These are phyloP conservation scores for Pandemis corylana DNA, from an alignment of 2,888 invertebrate genomes.

Conservation along the genomic window DNA sequence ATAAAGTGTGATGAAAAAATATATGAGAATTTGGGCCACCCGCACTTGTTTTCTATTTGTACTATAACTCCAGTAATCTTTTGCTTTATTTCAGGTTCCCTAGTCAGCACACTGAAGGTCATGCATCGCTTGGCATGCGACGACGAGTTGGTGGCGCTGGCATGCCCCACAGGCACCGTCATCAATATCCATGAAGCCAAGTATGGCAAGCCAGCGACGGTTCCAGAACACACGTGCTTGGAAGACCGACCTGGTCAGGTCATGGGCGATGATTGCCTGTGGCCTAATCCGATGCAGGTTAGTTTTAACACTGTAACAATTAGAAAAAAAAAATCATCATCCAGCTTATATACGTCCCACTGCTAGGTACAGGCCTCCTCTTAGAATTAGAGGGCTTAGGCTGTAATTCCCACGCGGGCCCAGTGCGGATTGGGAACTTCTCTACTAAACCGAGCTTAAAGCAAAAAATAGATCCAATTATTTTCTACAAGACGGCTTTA, in stretches of 20 bases:
- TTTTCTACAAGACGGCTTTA: too few relatives aligned
- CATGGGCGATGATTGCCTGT: constrained; percentile 57
- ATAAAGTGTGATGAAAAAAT: too few relatives aligned
- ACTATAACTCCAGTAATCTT: not conserved
- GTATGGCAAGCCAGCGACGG: constrained; percentile 87
- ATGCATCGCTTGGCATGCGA: constrained; percentile 96
- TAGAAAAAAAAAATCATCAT: too few relatives aligned
- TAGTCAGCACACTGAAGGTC: constrained; percentile 94
- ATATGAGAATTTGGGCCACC: too few relatives aligned
- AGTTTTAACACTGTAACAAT: not conserved
- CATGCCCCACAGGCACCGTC: constrained; percentile 96
- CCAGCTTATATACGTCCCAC: too few relatives aligned
- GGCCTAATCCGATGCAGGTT: constrained; percentile 52
- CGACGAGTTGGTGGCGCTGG: constrained; percentile 92
- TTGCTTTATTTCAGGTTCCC: constrained; percentile 87
- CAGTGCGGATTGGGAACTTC: too few relatives aligned
- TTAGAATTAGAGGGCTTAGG: too few relatives aligned
- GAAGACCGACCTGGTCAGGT: constrained; percentile 59
- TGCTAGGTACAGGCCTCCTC: too few relatives aligned
- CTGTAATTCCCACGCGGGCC: too few relatives aligned
- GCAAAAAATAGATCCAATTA: too few relatives aligned
- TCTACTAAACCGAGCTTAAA: too few relatives aligned
- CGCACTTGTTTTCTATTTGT: not conserved
- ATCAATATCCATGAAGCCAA: constrained; percentile 95
- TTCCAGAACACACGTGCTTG: constrained; percentile 68